phyloP scores from a whole-genome alignment of 2,113 vertebrate species.

The Chionomys nivalis region DNA sequence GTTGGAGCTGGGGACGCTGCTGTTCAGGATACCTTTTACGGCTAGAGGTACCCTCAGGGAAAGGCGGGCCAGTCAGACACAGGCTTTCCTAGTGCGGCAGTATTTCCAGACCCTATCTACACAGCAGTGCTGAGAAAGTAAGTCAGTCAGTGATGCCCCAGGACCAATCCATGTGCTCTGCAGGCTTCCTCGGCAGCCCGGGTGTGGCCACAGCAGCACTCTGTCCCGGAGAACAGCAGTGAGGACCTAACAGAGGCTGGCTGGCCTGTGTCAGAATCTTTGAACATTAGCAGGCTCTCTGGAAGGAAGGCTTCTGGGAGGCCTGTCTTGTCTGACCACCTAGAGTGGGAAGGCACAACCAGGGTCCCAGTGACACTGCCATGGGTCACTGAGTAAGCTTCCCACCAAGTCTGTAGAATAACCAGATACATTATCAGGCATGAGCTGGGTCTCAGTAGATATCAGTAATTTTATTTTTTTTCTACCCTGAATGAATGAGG shows the following conservation, averaged over 20 bases:
- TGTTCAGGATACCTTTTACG: neutral
- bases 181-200: neutral
- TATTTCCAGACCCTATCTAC: neutral
- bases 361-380: neutral
- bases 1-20: neutral
- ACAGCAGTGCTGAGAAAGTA: neutral
- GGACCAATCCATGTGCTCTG: neutral
- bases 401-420: neutral
- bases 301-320: neutral
- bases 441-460: neutral
- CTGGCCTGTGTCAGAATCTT: neutral
- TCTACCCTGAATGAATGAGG: neutral
- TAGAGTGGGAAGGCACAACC: neutral
- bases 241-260: neutral
- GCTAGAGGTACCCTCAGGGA: neutral
- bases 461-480: neutral
- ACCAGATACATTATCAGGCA: neutral
- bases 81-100: neutral
- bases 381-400: neutral
- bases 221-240: neutral
- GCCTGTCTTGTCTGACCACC: neutral
- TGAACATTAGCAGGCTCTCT: neutral
- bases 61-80: neutral
- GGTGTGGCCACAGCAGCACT: no score
- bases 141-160: neutral